Evolutionary conservation across 2,888 invertebrate genomes (phyloP), one percentile per base, ranked within the genome.

Genomic region (Eledona agricola): DNA sequence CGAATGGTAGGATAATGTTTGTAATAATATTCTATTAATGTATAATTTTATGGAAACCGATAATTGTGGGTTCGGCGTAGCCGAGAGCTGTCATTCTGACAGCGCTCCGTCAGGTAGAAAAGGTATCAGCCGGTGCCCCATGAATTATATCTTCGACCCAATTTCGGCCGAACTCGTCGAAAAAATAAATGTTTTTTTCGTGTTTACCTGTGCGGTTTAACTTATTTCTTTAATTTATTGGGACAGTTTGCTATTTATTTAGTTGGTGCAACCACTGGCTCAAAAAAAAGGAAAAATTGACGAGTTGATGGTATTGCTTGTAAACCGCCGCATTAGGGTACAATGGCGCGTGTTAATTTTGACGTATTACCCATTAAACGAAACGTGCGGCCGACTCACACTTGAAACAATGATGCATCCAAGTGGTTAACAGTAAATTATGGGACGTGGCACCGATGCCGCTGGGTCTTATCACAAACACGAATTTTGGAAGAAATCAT

Each of bases 21-120:
- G 34, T 53, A 54, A 52, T 55, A 53, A 56, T 42, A 34, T 43
- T 59, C 54, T 56, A 51, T 40, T 51, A 53, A 58, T 51, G 49
- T 63, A 53, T 63, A 63, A 63, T 63, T 59, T 63, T 58, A 49
- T 57, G 56, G 61, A 61, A 57, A 57, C 57, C 57, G 56, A 46
- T 61, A 63, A 63, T 63, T 53, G 32, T 40, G 50, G 60, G 63
- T 49, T 62, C 28, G 26, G 28, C 38, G 38, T 51, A 55, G 43
- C 47, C 43, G 28, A 52, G 51, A 61, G 59, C 63, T 61, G 63
- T 62, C 63, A 63, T 60, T 61, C 50, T 50, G 49, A 53, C 46
- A 16, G 35, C 23, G n/a, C n/a, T n/a, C 37, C 45, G 22, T 40
- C 47, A 53, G 46, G 40, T 47, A 46, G 32, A 51, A 51, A 51